Conservation (phyloP, 2,888 invertebrate species). For the Cerastis rubricosa region DNA sequence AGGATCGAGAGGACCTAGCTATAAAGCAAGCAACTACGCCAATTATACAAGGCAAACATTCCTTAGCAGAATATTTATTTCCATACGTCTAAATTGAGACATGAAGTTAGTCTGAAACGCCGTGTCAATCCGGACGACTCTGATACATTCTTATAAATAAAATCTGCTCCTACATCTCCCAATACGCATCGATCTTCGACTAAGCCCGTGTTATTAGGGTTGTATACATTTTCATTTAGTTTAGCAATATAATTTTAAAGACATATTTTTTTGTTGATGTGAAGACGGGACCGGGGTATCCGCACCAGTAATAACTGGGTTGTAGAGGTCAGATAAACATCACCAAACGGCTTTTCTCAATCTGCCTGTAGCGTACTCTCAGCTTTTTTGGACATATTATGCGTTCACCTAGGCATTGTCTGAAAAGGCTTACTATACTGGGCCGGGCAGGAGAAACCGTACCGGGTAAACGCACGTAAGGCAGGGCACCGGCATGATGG, state of each 20-base stretch:
- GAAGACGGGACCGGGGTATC: too few species aligned
- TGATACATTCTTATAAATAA: constrained; percentile 63
- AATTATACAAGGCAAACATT: constrained; percentile 31
- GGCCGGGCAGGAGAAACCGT: too few species aligned
- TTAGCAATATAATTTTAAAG: background rate
- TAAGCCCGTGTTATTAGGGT: constrained; percentile 48
- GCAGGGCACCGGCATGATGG: too few species aligned
- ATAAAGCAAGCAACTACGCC: background rate
- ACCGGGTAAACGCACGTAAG: too few species aligned
- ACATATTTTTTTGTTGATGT: background rate
- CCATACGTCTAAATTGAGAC: constrained; percentile 53
- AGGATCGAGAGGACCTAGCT: too few species aligned
- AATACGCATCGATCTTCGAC: constrained; percentile 55
- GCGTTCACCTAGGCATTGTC: too few species aligned
- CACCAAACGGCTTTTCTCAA: too few species aligned
- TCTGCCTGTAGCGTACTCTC: too few species aligned
- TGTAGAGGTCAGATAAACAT: too few species aligned
- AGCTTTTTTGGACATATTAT: too few species aligned
- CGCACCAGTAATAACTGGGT: too few species aligned
- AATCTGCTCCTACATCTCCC: constrained; percentile 46
- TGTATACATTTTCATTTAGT: constrained; percentile 32
- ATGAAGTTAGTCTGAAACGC: constrained; percentile 36
- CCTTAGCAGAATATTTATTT: constrained; percentile 43
- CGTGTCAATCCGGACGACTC: constrained; percentile 48
- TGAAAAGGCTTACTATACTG: too few species aligned